phyloP scores from a whole-genome alignment of 2,888 invertebrate species.

The Lysandra coridon region DNA sequence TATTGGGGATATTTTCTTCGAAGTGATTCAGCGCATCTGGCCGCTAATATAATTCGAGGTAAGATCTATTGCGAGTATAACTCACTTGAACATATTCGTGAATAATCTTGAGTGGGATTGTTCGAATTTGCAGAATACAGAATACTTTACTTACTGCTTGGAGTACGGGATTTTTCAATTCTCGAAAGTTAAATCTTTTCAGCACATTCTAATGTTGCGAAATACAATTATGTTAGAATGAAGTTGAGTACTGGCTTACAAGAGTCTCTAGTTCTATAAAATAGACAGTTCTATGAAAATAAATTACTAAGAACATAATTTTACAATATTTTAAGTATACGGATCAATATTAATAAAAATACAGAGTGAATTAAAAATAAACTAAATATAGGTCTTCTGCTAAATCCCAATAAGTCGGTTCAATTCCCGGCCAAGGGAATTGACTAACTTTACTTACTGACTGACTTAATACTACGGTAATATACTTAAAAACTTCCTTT shows the following conservation, averaged over 20 bases:
- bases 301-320: no score
- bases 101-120: slow-evolving; percentile 8
- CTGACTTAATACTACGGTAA: no score
- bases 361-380: no score
- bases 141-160: slow-evolving; percentile 17
- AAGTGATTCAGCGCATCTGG: slow-evolving; percentile 22
- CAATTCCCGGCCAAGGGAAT: no score
- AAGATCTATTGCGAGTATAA: slow-evolving; percentile 24
- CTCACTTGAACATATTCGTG: slow-evolving; percentile 25
- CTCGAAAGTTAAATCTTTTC: background rate
- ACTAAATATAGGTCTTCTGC: no score
- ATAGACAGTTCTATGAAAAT: no score
- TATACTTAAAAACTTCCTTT: no score
- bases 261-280: background rate
- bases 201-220: background rate
- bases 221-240: background rate
- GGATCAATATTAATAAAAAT: no score
- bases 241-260: background rate
- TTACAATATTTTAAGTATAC: no score
- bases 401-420: no score
- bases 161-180: background rate
- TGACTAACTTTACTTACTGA: no score
- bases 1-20: background rate
- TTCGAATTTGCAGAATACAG: slow-evolving; percentile 8
- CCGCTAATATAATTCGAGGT: slow-evolving; percentile 25